phyloP scores from a whole-genome alignment of 2,113 vertebrate genomes.

The Clarias gariepinus region DNA sequence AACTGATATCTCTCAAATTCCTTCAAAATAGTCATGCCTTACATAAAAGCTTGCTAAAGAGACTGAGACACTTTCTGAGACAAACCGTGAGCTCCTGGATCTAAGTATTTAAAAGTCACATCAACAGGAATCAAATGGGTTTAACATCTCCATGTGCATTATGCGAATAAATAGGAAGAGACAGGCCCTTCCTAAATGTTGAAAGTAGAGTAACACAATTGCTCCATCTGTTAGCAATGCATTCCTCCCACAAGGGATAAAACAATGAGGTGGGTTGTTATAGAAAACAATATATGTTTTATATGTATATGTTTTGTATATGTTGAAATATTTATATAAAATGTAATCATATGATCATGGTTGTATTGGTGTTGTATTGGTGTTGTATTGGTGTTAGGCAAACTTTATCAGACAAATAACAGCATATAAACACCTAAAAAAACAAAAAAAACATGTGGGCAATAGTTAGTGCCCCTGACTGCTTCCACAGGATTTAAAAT shows the following conservation, averaged over 20 bases:
- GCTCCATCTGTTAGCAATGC: background rate
- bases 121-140: background rate
- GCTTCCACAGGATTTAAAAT: no score
- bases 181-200: background rate
- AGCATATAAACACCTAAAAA: no score
- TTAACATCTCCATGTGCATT: background rate
- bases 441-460: no score
- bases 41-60: background rate
- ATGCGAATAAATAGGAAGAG: background rate
- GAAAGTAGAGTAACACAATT: background rate
- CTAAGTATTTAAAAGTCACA: slow-evolving; percentile 13
- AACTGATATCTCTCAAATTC: background rate
- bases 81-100: background rate
- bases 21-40: background rate
- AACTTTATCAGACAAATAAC: no score
- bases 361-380: no score
- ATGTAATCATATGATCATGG: no score
- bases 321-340: no score
- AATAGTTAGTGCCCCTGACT: no score
- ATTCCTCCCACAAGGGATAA: background rate
- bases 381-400: no score
- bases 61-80: background rate
- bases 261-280: background rate
- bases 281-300: background rate
- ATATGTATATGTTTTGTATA: no score